Evolutionary conservation across 2,888 invertebrate genomes (phyloP), one percentile per base, ranked within the genome.

Genomic region (Odontocerum albicorne): DNA sequence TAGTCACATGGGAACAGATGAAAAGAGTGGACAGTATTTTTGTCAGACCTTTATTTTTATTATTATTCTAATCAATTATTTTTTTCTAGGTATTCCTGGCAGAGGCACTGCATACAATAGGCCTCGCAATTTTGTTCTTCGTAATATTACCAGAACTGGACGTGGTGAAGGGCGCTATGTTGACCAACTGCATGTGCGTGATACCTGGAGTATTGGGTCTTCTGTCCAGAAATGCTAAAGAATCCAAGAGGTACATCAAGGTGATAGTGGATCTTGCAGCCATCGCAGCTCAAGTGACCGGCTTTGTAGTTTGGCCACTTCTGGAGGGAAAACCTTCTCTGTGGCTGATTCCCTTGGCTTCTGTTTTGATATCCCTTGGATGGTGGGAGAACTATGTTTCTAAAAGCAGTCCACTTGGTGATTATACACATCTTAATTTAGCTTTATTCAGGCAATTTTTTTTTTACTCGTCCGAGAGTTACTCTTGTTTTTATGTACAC

Each of bases 361-460:
- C 94, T 31, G 72, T 94, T 49, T 83, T 95, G 65, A 88, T 94
- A 61, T 97, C 97, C 1, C 81, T 92, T 32, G 92, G 93, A 17
- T 97, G 96, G 95, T 98, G 98, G 98, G 97, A 98, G 72, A 98
- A 98, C 72, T 98, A 92, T 68, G 92, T 96, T 1, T 90, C 92
- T 54, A 81, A 85, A 54, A 85, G 91, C 65, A 94, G 96, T 52
- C 88, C 92, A 0, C 81, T 95, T 60, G 87, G 87, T 86, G 69
- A 72, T 71, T 62, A 19, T 40, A 27, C 10, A 7, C 4, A 27
- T 27, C 10, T 27, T 27, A n/a, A n/a, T n/a, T n/a, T n/a, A n/a
- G n/a, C n/a, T n/a, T n/a, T n/a, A n/a, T n/a, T n/a, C n/a, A n/a
- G n/a, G n/a, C n/a, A n/a, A n/a, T n/a, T n/a, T n/a, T n/a, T n/a